Percentiles rank a stretch among this genome's conserved stretches.
These are phyloP conservation scores for Rhipidura dahli DNA, from an alignment of 2,113 vertebrate genomes.

Conservation along the genomic window DNA sequence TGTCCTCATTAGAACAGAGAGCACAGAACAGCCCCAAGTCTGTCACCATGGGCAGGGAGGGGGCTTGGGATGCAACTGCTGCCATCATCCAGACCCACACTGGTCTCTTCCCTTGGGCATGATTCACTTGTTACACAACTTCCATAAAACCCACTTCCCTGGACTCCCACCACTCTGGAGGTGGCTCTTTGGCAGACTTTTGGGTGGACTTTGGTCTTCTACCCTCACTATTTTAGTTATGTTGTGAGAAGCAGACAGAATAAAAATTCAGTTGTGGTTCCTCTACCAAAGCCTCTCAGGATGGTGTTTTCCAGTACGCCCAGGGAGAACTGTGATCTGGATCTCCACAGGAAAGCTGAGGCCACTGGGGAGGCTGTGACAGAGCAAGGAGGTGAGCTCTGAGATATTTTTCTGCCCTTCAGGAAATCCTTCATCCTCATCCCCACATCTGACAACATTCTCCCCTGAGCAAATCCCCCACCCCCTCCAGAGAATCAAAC, in stretches of 20 bases:
- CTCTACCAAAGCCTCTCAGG: not conserved
- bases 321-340: not conserved
- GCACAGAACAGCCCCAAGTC: rapidly evolving
- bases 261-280: not conserved
- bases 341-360: not conserved
- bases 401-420: not conserved
- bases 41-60: not conserved
- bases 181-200: not conserved
- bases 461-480: not conserved
- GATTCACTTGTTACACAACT: not conserved
- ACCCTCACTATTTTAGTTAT: not conserved
- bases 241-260: not conserved
- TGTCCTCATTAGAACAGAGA: rapidly evolving
- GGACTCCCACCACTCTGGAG: not conserved
- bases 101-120: not conserved
- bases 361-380: not conserved
- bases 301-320: not conserved
- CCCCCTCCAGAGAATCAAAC: not conserved
- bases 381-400: not conserved
- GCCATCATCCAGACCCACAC: not conserved
- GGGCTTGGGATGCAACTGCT: rapidly evolving
- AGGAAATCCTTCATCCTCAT: not conserved
- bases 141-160: not conserved
- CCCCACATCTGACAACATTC: not conserved
- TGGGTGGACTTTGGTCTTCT: not conserved